phyloP scores from a whole-genome alignment of 2,888 invertebrate genomes.

The Leptodirus hochenwartii region DNA sequence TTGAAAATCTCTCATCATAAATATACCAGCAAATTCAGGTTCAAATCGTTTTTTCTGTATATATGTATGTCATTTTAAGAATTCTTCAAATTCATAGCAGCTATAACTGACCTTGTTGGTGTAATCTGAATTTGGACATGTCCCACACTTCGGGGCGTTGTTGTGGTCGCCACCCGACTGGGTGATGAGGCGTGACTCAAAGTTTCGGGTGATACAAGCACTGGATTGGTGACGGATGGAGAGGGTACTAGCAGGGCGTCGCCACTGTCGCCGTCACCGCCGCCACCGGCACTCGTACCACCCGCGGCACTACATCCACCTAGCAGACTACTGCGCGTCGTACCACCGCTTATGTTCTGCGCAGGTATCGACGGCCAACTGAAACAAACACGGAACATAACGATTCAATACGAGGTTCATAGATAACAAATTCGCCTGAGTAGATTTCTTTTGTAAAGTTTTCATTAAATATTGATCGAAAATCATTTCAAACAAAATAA shows the following conservation, averaged over 20 bases:
- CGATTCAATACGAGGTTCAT: background rate
- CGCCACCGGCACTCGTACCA: constrained; percentile 13
- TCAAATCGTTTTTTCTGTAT: too few relatives aligned
- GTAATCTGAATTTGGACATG: constrained; percentile 36
- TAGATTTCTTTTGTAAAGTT: too few relatives aligned
- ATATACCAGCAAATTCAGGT: too few relatives aligned
- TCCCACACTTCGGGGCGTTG: constrained; percentile 20
- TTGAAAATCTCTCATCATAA: too few relatives aligned
- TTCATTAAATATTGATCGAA: too few relatives aligned
- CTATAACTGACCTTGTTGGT: constrained; percentile 29
- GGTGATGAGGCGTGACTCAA: constrained; percentile 52
- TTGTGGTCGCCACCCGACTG: constrained; percentile 25
- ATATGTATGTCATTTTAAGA: too few relatives aligned
- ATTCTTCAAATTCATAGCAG: too few relatives aligned
- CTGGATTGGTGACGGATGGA: constrained; percentile 33
- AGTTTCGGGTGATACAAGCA: constrained; percentile 58
- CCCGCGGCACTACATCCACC: constrained; percentile 22
- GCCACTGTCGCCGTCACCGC: constrained; percentile 10
- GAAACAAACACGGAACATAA: constrained; percentile 14
- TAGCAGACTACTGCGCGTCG: constrained; percentile 33
- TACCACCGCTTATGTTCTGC: constrained; percentile 44
- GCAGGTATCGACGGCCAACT: constrained; percentile 42
- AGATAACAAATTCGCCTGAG: too few relatives aligned
- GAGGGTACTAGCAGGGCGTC: constrained; percentile 11
- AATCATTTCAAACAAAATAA: too few relatives aligned